Evolutionary conservation across 1,140 invertebrate species (phyloP).

Genomic region (Muscidifurax raptorellus): DNA sequence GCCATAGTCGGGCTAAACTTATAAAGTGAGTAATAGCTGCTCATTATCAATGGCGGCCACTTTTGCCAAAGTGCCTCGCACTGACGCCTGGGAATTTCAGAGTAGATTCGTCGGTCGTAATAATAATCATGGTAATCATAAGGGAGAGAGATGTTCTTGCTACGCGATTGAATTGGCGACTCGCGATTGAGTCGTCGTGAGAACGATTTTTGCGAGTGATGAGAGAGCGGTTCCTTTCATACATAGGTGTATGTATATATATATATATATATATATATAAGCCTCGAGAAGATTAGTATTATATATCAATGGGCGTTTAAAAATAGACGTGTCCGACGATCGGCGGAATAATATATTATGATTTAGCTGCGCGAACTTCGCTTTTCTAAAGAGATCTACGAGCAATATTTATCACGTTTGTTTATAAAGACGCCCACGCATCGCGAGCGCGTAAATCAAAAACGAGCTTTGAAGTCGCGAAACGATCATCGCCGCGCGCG

Average conservation of each 20-base stretch:
- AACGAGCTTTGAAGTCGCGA: not conserved
- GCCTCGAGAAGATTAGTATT: not conserved
- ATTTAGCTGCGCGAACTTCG: not conserved
- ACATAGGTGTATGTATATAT: too few species aligned
- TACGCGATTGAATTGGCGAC: not conserved
- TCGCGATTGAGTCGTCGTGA: not conserved
- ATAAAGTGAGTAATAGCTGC: constrained; percentile 61
- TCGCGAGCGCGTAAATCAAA: constrained; percentile 7
- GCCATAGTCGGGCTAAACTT: constrained; percentile 31
- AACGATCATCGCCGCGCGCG: not conserved
- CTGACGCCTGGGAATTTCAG: not conserved
- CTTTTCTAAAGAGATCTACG: too few species aligned
- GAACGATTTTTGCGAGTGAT: not conserved
- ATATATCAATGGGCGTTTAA: not conserved
- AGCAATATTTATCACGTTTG: not conserved
- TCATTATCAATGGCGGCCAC: constrained; percentile 57
- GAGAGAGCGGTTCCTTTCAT: not conserved
- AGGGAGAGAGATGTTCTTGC: not conserved
- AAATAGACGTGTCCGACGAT: not conserved
- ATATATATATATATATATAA: too few species aligned
- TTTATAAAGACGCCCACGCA: not conserved
- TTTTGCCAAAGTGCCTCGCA: not conserved
- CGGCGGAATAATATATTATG: too few species aligned
- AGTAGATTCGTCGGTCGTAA: not conserved
- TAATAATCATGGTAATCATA: not conserved